Evolutionary conservation across 2,888 invertebrate species (phyloP), one percentile per base, ranked within the genome.

Genomic region (Tethea ocularis): DNA sequence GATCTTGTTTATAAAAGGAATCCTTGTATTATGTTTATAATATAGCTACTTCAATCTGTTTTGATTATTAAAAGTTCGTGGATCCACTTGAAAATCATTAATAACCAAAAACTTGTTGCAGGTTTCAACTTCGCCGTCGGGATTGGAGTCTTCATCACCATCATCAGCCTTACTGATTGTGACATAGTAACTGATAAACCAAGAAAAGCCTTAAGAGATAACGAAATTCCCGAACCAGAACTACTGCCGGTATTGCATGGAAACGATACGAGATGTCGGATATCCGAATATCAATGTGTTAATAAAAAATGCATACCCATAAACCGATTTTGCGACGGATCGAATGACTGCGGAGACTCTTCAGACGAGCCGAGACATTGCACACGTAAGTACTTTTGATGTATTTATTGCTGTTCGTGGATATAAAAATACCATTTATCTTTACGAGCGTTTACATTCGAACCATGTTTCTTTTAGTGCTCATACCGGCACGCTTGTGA

Each of bases 361-460:
- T 95, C 96, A 29, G 97, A 97, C 80, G 97, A 97, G 80, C 96
- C 96, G 20, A 93, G 96, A 74, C 96, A 96, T 87, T 97, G 97
- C 82, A 96, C 97, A 85, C 96, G 97, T 97, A 88, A 96, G 97
- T 95, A 72, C 26, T 54, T 41, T 58, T 61, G 57, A n/a, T 51
- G 17, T 61, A 29, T 51, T 41, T 24, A 23, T 56, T 33, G 33
- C 20, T 20, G 22, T 54, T 22, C 33, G 46, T 33, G 33, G 54
- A 24, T 54, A 54, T 54, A 33, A 33, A 54, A 15, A 2, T 22
- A 10, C 46, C 20, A 46, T 22, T 54, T 54, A 54, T 54, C 54
- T 54, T 54, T 54, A 54, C 33, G 54, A 54, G 54, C 15, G 15
- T 33, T 22, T 36, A 54, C 54, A 54, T 11, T n/a, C 11, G 33